phyloP scores from a whole-genome alignment of 1,140 invertebrate genomes.

The Rhizoglyphus robini region DNA sequence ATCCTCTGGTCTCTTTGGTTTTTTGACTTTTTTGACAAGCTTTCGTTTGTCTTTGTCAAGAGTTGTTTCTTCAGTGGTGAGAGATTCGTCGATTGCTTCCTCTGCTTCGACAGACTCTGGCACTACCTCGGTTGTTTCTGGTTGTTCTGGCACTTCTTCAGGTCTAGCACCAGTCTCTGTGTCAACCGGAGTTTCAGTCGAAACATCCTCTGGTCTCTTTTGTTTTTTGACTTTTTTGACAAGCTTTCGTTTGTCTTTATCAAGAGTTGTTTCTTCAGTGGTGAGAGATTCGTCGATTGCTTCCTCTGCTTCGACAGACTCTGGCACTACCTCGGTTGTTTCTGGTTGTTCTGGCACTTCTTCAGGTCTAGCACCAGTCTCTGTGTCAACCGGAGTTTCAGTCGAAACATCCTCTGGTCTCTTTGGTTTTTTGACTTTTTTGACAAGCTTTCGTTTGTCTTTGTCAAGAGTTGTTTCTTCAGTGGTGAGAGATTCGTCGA shows the following conservation, averaged over 20 bases:
- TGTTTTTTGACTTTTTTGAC: background rate
- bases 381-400: background rate
- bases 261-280: background rate
- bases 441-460: background rate
- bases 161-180: background rate
- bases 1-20: background rate
- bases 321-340: background rate
- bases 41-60: background rate
- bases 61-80: background rate
- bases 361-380: background rate
- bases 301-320: background rate
- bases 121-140: background rate
- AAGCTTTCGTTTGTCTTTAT: background rate
- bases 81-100: background rate
- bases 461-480: background rate
- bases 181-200: background rate
- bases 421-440: background rate
- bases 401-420: background rate
- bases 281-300: background rate
- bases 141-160: background rate
- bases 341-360: background rate
- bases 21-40: background rate
- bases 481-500: no score
- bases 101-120: background rate
- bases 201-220: background rate